phyloP scores from a whole-genome alignment of 2,113 vertebrate species.

The Pionites leucogaster region DNA sequence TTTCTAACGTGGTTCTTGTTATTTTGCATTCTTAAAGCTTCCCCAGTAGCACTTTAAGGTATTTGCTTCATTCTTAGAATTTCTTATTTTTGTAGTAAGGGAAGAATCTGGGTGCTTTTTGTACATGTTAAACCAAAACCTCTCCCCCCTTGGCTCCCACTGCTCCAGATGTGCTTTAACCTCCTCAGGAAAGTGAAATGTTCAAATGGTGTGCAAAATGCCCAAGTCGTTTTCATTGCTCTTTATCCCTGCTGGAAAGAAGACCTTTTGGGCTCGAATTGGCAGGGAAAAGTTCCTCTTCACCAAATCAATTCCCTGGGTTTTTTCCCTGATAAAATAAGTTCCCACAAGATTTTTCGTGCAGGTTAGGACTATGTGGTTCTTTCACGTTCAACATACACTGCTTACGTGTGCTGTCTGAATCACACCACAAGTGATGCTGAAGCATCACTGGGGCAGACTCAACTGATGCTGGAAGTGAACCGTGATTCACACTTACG shows the following conservation, averaged over 20 bases:
- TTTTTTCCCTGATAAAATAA: not conserved
- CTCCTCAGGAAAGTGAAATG: not conserved
- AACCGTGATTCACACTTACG: not conserved
- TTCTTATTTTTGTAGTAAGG: conserved; percentile 76
- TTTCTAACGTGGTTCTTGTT: conserved; percentile 83
- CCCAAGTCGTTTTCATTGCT: not conserved
- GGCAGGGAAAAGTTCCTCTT: not conserved
- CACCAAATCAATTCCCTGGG: fast-evolving
- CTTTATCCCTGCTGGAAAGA: not conserved
- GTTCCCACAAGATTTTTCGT: not conserved
- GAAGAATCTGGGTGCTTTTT: conserved; percentile 76
- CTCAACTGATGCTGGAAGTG: not conserved
- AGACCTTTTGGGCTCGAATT: not conserved
- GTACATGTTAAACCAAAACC: not conserved
- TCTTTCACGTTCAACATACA: not conserved
- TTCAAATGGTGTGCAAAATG: not conserved
- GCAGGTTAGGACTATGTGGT: not conserved
- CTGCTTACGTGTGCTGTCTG: not conserved
- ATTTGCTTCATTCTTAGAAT: conserved; percentile 78
- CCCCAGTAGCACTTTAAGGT: conserved; percentile 90
- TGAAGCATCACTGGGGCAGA: not conserved
- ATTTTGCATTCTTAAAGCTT: conserved; percentile 88
- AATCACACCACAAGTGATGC: not conserved
- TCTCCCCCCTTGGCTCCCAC: not conserved
- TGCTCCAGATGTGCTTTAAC: not conserved